A percentile compares a stretch with the other conserved stretches of the same genome.
Conservation (phyloP, 2,113 vertebrate genomes). For the Origma solitaria region DNA sequence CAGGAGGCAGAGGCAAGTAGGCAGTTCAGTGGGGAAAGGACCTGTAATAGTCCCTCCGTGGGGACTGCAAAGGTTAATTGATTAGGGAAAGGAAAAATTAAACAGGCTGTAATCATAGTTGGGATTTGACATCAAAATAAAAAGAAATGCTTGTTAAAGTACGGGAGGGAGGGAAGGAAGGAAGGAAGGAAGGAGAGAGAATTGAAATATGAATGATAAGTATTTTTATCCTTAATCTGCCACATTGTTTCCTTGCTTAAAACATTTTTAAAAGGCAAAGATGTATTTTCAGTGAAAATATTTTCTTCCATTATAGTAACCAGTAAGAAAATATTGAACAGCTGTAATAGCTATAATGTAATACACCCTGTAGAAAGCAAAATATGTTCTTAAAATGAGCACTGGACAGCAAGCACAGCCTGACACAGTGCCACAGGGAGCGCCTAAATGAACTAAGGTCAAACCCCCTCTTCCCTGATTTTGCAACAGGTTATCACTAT, state of each 20-base stretch:
- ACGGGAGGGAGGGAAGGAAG: neutral
- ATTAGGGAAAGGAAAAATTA: neutral
- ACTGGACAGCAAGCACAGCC: neutral
- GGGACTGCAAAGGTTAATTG: neutral
- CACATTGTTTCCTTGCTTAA: neutral
- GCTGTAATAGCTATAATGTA: slow-evolving; percentile 10
- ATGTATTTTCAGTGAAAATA: slow-evolving; percentile 38
- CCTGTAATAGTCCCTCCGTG: neutral
- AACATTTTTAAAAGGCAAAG: neutral
- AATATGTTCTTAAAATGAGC: neutral
- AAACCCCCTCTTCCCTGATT: neutral
- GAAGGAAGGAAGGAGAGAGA: neutral
- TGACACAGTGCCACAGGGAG: neutral
- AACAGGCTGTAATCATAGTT: neutral
- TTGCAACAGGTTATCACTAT: neutral
- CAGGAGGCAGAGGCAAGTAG: neutral
- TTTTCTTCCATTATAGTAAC: neutral
- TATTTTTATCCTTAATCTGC: neutral
- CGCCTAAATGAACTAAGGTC: neutral
- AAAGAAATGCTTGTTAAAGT: neutral
- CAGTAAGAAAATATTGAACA: neutral
- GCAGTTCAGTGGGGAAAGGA: neutral
- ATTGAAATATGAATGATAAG: neutral
- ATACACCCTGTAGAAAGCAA: neutral
- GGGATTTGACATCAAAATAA: neutral